Conservation (phyloP, 2,113 vertebrate genomes). For the Machaerirhynchus nigripectus region DNA sequence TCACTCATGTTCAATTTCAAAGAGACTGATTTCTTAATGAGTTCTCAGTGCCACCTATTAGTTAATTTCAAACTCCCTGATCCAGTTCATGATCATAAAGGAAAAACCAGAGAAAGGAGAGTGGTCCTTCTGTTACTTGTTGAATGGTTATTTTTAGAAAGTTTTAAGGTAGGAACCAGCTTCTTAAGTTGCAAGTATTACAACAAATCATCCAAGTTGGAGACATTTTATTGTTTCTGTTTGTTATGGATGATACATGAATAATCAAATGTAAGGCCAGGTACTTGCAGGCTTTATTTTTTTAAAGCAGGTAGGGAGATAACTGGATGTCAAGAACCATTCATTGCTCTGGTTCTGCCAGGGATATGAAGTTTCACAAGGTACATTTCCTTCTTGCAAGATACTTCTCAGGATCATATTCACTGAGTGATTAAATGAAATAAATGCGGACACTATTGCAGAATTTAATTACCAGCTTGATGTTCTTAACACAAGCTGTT, state of each 20-base stretch:
- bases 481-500: background rate
- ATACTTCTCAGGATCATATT: background rate
- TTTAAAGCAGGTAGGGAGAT: background rate
- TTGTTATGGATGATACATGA: background rate
- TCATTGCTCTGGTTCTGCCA: background rate
- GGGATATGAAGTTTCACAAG: background rate
- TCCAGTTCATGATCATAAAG: background rate
- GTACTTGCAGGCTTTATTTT: background rate
- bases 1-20: background rate
- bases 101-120: background rate
- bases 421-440: background rate
- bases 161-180: background rate
- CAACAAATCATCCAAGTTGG: background rate
- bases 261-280: background rate
- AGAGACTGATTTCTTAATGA: background rate
- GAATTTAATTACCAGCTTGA: constrained; percentile 6
- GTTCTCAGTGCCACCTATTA: background rate
- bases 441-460: background rate
- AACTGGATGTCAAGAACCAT: background rate
- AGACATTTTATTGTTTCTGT: background rate
- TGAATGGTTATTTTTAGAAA: background rate
- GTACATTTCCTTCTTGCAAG: background rate
- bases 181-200: background rate
- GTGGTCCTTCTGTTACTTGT: background rate
- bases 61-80: background rate